Evolutionary conservation across 1,140 invertebrate genomes (phyloP), one percentile per base, ranked within the genome.

Genomic region (Drosophila chauvacae): DNA sequence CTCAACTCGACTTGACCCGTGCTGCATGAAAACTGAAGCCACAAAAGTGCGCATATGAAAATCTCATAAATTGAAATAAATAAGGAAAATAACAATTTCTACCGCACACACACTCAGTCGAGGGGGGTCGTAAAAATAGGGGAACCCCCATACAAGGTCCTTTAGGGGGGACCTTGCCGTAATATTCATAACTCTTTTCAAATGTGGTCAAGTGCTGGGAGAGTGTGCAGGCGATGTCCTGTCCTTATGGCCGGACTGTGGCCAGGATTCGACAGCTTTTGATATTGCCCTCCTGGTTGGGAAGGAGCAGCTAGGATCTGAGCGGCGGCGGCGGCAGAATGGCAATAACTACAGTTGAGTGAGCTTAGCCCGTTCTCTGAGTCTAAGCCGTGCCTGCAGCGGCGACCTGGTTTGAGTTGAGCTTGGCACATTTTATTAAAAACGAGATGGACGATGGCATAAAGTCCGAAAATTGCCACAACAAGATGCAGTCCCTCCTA

Each of bases 111-210:
- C 28, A 41, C 62, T 44, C 16, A 20, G 1, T 0, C 4, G 13
- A 14, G 9, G 51, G 48, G 35, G 44, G 44, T 44, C 57, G 33
- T 64, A 64, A 64, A 64, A 66, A 39, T 47, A 35, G 44, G 41
- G 55, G 30, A 59, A 26, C 56, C 70, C 55, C 39, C 73, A 18
- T 37, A 39, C 62, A 68, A 30, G 18, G 23, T 47, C 60, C 57
- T 47, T 47, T 51, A 23, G 41, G 51, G 63, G 44, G 59, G 80
- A 69, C 76, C 78, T 77, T 66, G 51, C 64, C 80, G 84, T 82
- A 88, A 88, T 88, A 88, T 88, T 88, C 84, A 88, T 88, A 88
- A 84, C 85, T 88, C 84, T 88, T 88, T 90, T 88, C 85, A 90
- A 88, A 88, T 90, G 85, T 88, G 84, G 84, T 88, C 84, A 90